Percentiles rank a stretch among this genome's conserved stretches.
phyloP scores from a whole-genome alignment of 2,113 vertebrate genomes.

The Calyptomena viridis region DNA sequence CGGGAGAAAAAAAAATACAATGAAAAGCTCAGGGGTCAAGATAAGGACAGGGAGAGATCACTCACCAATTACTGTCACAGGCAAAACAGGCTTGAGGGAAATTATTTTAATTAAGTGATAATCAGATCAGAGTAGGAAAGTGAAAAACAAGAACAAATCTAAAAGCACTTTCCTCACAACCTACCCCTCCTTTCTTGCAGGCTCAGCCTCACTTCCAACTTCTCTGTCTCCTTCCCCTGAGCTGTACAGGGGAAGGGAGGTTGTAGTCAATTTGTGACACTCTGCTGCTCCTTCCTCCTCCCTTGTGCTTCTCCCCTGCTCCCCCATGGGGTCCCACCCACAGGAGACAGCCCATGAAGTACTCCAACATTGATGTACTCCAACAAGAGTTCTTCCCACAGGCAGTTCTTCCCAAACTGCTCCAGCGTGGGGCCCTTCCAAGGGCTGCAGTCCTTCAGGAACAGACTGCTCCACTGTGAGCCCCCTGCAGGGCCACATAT shows the following conservation, averaged over 20 bases:
- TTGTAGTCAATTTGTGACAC: neutral
- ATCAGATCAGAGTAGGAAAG: neutral
- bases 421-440: too few relatives aligned
- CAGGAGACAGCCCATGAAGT: neutral
- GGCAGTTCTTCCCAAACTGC: neutral
- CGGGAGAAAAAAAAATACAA: neutral
- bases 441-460: neutral
- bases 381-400: neutral
- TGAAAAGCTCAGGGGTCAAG: accelerated
- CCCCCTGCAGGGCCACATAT: too few relatives aligned
- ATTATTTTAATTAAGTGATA: neutral
- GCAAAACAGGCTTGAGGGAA: neutral
- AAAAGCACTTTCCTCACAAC: neutral
- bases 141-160: accelerated
- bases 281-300: neutral
- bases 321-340: neutral
- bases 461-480: neutral
- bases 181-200: neutral
- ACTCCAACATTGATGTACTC: neutral
- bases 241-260: too few relatives aligned
- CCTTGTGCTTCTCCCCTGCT: neutral
- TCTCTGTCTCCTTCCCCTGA: neutral
- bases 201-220: neutral
- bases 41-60: neutral
- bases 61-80: neutral